These are phyloP conservation scores for Eulemur mongoz DNA, from an alignment of 2,797 vertebrate genomes.

Conservation along the genomic window DNA sequence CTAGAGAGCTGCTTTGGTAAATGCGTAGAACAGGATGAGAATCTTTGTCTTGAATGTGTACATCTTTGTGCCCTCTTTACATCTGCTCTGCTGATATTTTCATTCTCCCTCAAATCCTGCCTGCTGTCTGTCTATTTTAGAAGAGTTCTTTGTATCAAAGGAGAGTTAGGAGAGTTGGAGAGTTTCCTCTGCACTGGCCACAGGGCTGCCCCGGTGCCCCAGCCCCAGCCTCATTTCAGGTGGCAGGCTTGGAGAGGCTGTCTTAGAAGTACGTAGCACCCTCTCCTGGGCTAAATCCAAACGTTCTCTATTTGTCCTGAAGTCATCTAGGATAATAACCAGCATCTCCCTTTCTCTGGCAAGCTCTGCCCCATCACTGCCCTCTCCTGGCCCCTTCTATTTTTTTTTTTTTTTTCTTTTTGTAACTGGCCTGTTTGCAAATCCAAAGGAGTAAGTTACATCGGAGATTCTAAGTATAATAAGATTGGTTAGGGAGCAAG, in stretches of 20 bases:
- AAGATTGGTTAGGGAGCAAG: background rate
- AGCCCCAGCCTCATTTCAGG: background rate
- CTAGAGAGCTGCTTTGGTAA: background rate
- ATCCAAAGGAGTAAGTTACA: background rate
- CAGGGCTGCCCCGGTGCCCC: background rate
- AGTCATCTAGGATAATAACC: slow-evolving; percentile 52
- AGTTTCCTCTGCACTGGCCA: background rate
- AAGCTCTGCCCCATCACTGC: slow-evolving; percentile 75
- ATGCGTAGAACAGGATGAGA: background rate
- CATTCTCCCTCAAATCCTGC: background rate
- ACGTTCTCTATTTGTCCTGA: slow-evolving; percentile 48
- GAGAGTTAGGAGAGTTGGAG: background rate
- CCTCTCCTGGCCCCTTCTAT: slow-evolving; percentile 72
- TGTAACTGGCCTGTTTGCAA: background rate
- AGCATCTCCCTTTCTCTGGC: background rate
- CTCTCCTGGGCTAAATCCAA: slow-evolving; percentile 83
- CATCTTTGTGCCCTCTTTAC: background rate
- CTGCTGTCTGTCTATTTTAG: slow-evolving; percentile 30
- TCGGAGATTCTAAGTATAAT: background rate
- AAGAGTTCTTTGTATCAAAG: slow-evolving; percentile 23
- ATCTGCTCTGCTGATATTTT: background rate
- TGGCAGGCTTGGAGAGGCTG: slow-evolving; percentile 22
- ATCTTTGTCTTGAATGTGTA: background rate
- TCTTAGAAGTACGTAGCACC: slow-evolving; percentile 80
- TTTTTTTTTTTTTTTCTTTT: background rate